These are phyloP conservation scores for Mesocricetus auratus DNA, from an alignment of 2,113 vertebrate genomes.

Conservation along the genomic window DNA sequence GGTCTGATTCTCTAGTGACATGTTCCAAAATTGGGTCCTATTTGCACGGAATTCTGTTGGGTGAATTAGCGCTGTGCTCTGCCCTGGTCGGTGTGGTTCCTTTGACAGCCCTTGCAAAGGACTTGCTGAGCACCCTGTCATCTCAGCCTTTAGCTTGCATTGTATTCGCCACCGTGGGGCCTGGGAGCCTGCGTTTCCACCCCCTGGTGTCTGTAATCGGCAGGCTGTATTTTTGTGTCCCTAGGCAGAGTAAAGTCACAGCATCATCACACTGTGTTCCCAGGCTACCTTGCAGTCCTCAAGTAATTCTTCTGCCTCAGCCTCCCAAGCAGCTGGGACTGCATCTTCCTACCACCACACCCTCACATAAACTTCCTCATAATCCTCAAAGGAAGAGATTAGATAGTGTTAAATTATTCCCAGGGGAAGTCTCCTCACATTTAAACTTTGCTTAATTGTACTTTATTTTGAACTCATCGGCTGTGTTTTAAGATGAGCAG, in stretches of 20 bases:
- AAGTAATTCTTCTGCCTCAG: neutral
- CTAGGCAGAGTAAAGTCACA: neutral
- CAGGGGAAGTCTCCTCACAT: neutral
- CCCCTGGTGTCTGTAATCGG: no score
- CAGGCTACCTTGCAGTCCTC: neutral
- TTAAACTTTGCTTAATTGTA: neutral
- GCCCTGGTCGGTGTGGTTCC: neutral
- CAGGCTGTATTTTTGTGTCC: neutral
- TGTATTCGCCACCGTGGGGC: rapidly evolving
- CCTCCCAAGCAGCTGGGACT: neutral
- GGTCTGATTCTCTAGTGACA: slow-evolving; percentile 60
- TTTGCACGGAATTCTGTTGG: neutral
- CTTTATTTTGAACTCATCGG: neutral
- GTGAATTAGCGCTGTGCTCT: slow-evolving; percentile 9
- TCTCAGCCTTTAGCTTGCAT: neutral
- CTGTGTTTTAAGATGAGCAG: slow-evolving; percentile 2
- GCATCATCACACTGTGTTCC: neutral
- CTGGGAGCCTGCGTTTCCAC: neutral
- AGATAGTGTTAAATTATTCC: neutral
- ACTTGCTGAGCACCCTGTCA: neutral
- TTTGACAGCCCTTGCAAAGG: slow-evolving; percentile 4
- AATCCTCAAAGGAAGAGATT: neutral
- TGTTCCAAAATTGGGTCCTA: slow-evolving; percentile 55
- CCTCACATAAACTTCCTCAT: neutral
- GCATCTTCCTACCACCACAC: neutral